Percentiles rank a stretch among this genome's conserved stretches.
phyloP scores from a whole-genome alignment of 2,113 vertebrate genomes.

The Neodontobutis hainanensis region DNA sequence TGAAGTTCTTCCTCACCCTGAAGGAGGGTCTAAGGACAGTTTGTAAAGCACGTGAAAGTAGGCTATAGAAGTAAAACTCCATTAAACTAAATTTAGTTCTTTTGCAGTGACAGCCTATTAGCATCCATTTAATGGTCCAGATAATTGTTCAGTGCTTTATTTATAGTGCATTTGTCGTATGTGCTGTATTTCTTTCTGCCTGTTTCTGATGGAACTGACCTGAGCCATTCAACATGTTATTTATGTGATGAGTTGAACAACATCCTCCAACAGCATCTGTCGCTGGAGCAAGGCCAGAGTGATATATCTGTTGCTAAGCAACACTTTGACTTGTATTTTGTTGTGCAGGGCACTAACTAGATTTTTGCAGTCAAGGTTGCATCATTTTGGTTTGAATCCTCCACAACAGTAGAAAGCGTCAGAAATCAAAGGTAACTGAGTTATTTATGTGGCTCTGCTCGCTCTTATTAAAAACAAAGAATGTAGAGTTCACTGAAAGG shows the following conservation, averaged over 20 bases:
- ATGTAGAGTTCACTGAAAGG: background rate
- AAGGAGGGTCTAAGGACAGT: no score
- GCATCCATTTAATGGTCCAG: background rate
- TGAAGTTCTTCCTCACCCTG: no score
- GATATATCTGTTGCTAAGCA: slow-evolving; percentile 70
- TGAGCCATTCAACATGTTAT: slow-evolving; percentile 50
- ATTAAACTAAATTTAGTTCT: no score
- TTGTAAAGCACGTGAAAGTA: no score
- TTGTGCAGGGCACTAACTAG: slow-evolving; percentile 59
- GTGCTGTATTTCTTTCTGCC: background rate
- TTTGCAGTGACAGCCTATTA: no score
- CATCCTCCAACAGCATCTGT: slow-evolving; percentile 60
- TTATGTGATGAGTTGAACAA: slow-evolving; percentile 60
- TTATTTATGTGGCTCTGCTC: slow-evolving; percentile 20
- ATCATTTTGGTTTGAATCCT: slow-evolving; percentile 54
- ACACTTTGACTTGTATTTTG: slow-evolving; percentile 64
- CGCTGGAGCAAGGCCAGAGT: slow-evolving; percentile 58
- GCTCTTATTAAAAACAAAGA: slow-evolving; percentile 11
- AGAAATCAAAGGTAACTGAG: slow-evolving; percentile 37
- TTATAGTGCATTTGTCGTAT: background rate
- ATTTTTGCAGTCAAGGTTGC: slow-evolving; percentile 61
- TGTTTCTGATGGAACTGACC: slow-evolving; percentile 12
- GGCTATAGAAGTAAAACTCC: no score
- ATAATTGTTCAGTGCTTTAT: background rate
- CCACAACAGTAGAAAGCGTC: slow-evolving; percentile 25